Base-by-base conservation (phyloP, 2,113 vertebrate genomes). In the Atractosteus spatula region DNA sequence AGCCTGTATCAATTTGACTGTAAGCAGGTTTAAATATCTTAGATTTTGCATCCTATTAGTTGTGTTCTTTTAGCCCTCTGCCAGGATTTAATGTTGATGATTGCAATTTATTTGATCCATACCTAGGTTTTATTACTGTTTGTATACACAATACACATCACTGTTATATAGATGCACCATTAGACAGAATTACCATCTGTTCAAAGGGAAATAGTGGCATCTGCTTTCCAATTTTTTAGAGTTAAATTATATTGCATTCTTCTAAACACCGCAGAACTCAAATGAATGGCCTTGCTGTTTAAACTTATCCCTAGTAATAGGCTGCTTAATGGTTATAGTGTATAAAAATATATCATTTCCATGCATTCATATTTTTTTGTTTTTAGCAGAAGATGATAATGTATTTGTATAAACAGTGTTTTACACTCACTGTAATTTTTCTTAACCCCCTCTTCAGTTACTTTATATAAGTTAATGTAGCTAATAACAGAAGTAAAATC, bases 41-140 rank as follows among this genome's bases (percentile, higher is more conserved):
- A 72, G 65, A 55, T 61, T 66, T 56, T 66, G 68, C 74, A 54
- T 77, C 71, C 72, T 71, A 77, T 75, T 75, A 75, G 71, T 66
- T 62, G 66, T 68, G 69, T 68, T 69, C 45, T 3, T 76, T 61
- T 44, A 63, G 62, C 62, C 68, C 72, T 78, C 89, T 93, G 94
- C 93, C 94, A 94, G 91, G 85, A 90, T 93, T 93, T 93, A 92
- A 93, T 95, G 93, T 94, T 93, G 92, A 93, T 93, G 91, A 94
- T 93, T 91, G 94, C 92, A 94, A 95, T 95, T 94, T 93, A 94
- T 95, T 94, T 92, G 90, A 92, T 93, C 91, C 89, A 93, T 94
- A 94, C 93, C 89, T 93, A 91, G 90, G 89, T 93, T 95, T 94
- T 94, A 95, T 93, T 91, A 91, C 92, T 91, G 91, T 93, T 93